Base-by-base conservation (phyloP, 2,113 vertebrate species). In the Bufo bufo region DNA sequence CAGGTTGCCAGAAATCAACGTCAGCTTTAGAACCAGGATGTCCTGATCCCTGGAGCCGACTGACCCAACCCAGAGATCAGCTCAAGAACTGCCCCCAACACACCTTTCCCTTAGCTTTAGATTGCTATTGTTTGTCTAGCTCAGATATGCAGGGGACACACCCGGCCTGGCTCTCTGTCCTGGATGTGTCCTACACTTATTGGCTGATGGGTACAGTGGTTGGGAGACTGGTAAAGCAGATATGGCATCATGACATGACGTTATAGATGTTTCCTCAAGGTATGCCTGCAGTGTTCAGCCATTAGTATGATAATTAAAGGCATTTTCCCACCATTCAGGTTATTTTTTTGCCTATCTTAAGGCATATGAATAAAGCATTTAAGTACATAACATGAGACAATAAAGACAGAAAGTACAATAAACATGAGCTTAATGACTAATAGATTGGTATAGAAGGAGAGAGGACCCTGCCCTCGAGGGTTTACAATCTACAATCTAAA, bases 21-120 rank as follows among this genome's bases (percentile, higher is more conserved):
- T 89, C 87, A 89, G 87, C 87, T 49, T 84, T 84, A 89, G 84
- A 89, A 89, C 87, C 87, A 89, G 87, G 87, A 89, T 89, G 87
- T 89, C 87, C 87, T 89, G 87, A 89, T 89, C 72, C 87, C 33
- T 84, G 33, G 7, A 89, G 71, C 58, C 17, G 74, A 23, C 17
- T 78, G 81, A 78, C 87, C 82, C 87, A 89, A 77, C 87, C 87
- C 87, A 89, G n/a, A 77, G 59, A 61, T 84, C 87, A 84, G 61
- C 10, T 71, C 69, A 20, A 56, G 87, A 78, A 47, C 87, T 66
- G 87, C 87, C 87, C 78, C 87, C 82, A 84, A 84, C 82, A 84
- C 82, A 84, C 87, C 82, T 89, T 84, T 75, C 82, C 33, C 50
- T 84, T 84, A 33, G 84, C 71, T 84, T 65, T 69, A 49, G 82